Conservation (phyloP, 1,140 invertebrate species). For the Nixonia krombeini region DNA sequence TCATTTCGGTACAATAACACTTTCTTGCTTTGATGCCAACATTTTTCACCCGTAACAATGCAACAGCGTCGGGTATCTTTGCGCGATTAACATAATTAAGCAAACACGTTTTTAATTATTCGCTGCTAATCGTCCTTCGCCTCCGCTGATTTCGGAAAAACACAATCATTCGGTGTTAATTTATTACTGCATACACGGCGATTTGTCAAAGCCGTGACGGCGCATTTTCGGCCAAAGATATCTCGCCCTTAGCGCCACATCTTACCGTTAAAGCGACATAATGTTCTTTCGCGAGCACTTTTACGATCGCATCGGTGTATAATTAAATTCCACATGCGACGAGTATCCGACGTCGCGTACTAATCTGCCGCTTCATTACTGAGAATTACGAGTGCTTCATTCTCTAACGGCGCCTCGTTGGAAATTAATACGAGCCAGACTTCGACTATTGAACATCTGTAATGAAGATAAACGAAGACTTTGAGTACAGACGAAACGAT, state of each 20-base stretch:
- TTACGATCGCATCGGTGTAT: constrained; percentile 41
- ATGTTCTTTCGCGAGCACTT: constrained; percentile 43
- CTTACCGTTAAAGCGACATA: constrained; percentile 28
- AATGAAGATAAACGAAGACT: constrained; percentile 35
- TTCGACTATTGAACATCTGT: constrained; percentile 26
- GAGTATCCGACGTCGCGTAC: constrained; percentile 42
- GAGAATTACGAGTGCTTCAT: constrained; percentile 47
- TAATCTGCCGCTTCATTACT: constrained; percentile 54
- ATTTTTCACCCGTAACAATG: no score
- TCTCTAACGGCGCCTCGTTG: constrained; percentile 33
- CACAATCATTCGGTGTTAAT: no score
- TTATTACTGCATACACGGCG: constrained; percentile 13
- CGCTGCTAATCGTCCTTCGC: no score
- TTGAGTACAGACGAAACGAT: constrained; percentile 8
- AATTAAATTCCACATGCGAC: constrained; percentile 52
- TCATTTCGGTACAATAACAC: no score
- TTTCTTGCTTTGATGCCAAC: no score
- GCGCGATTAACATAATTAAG: no score
- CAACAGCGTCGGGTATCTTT: no score
- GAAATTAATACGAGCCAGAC: constrained; percentile 37
- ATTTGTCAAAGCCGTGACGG: constrained; percentile 30
- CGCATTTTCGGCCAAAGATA: constrained; percentile 21
- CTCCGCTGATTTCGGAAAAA: no score
- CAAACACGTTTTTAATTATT: no score
- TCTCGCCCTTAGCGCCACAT: constrained; percentile 15